Evolutionary conservation across 2,113 vertebrate genomes (phyloP), one percentile per base, ranked within the genome.

Genomic region (Anguilla japonica): DNA sequence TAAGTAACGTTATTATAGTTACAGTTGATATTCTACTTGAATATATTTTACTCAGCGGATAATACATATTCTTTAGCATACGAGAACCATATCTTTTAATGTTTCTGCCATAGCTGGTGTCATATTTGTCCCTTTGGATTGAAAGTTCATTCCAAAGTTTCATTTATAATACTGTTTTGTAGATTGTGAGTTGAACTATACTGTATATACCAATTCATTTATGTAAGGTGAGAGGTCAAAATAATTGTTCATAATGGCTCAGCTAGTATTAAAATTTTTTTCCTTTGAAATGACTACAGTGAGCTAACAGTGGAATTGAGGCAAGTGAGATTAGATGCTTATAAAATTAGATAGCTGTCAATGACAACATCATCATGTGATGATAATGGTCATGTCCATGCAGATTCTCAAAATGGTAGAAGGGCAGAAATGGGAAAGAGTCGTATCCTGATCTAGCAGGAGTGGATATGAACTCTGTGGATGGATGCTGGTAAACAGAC

Each of bases 401-500:
- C 15, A 16, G 39, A 87, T 34, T 46, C 56, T 13, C 50, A 15
- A 46, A 46, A 71, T 81, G 60, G 53, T 81, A 43, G 20, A 9
- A 41, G 18, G 39, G 34, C 18, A 34, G 11, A 50, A 39, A 88
- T 92, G 91, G 90, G 89, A 85, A 89, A 78, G 41, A 78, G 26
- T 87, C 90, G 67, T 67, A 34, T 34, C 34, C 34, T 34, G 1
- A 14, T 53, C 1, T 53, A 53, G 50, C 13, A 53, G 50, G 7
- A 53, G 50, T 87, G 83, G 91, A 85, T 87, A 93, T 90, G 90
- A 91, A 89, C 87, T 91, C 89, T 71, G 92, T 89, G 87, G 90
- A 91, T 91, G 89, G 89, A 67, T 6, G 78, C 71, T 75, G 89
- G 85, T 90, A 86, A 89, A 22, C 95, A 94, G 94, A 99, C 98